Conservation (phyloP, 1,140 invertebrate species). For the Meloidogyne exigua region DNA sequence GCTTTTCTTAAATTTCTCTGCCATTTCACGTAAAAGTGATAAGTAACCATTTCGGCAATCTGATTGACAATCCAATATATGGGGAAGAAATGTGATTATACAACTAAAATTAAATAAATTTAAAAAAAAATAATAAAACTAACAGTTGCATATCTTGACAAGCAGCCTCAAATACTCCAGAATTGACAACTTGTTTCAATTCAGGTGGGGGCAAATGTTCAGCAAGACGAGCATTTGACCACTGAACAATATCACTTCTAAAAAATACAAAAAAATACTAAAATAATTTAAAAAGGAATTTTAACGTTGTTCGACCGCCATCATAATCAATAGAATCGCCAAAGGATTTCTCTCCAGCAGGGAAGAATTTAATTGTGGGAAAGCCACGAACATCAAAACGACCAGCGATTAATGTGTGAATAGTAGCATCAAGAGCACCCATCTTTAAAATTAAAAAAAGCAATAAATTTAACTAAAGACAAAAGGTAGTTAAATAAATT, state of each 20-base stretch:
- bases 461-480: not conserved
- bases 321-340: constrained; percentile 73
- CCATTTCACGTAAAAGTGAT: constrained; percentile 74
- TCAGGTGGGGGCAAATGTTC: constrained; percentile 86
- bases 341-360: constrained; percentile 76
- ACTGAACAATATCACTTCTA: constrained; percentile 80
- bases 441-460: constrained; percentile 72
- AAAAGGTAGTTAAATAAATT: not conserved
- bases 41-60: constrained; percentile 88
- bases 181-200: constrained; percentile 72
- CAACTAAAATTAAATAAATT: constrained; percentile 68
- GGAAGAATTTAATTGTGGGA: constrained; percentile 94
- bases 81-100: constrained; percentile 87
- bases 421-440: constrained; percentile 92
- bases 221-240: constrained; percentile 78
- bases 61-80: constrained; percentile 94
- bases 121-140: not conserved
- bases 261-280: constrained; percentile 23
- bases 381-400: constrained; percentile 79
- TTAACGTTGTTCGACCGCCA: constrained; percentile 78
- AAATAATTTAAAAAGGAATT: not conserved
- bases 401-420: constrained; percentile 75
- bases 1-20: constrained; percentile 90
- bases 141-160: constrained; percentile 61
- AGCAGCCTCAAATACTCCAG: constrained; percentile 51